Evolutionary conservation across 2,888 invertebrate genomes (phyloP).

Genomic region (Resseliella maxima): DNA sequence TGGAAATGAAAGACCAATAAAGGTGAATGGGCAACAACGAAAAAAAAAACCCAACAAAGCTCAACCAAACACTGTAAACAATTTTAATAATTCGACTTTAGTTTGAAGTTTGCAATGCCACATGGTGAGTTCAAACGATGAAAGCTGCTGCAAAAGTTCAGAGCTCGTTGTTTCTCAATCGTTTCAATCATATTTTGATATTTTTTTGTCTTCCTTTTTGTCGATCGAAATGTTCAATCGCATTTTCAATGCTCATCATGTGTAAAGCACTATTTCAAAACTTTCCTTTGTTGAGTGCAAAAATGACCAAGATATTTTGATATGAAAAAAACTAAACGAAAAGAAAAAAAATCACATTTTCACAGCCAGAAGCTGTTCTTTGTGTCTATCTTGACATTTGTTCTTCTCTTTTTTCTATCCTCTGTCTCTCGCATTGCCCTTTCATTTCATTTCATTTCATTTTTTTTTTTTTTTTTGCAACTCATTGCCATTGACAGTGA

Average conservation of each 20-base stretch:
- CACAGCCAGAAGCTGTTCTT: neutral
- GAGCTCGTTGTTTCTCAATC: neutral
- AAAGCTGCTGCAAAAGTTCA: no score
- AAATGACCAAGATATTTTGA: no score
- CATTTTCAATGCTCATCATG: neutral
- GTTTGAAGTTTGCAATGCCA: neutral
- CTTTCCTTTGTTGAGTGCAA: conserved; percentile 22
- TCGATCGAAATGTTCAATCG: conserved; percentile 2
- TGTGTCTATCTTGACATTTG: neutral
- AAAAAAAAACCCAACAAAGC: no score
- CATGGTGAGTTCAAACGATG: no score
- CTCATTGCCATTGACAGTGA: neutral
- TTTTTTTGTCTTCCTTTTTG: neutral
- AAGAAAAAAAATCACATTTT: neutral
- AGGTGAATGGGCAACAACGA: neutral
- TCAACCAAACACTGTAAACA: neutral
- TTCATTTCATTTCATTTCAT: neutral
- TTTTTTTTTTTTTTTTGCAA: neutral
- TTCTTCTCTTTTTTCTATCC: neutral
- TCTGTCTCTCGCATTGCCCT: no score
- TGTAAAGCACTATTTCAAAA: neutral
- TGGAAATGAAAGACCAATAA: neutral
- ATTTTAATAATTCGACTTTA: neutral
- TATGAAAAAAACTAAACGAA: neutral
- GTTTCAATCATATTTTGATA: neutral